These are phyloP conservation scores for Dicrostonyx torquatus DNA, from an alignment of 2,797 vertebrate species.

Conservation along the genomic window DNA sequence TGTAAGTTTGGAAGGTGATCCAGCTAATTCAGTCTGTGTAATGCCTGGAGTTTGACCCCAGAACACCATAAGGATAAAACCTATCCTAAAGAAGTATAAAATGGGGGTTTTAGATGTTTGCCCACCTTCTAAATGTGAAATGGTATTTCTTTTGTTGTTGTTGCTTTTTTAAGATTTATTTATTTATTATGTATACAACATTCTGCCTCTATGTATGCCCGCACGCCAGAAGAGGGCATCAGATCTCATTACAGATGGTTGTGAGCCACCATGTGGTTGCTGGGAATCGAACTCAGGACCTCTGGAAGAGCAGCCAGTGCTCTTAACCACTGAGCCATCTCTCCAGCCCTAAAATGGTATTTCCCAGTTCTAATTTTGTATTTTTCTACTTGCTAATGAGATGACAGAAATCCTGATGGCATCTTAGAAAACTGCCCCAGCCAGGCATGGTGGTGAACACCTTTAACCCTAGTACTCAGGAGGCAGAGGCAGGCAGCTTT, in stretches of 20 bases:
- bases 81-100: not conserved
- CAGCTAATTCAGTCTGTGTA: not conserved
- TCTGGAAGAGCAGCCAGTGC: too few relatives aligned
- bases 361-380: not conserved
- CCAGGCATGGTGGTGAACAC: not conserved
- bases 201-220: too few relatives aligned
- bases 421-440: not conserved
- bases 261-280: too few relatives aligned
- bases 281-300: too few relatives aligned
- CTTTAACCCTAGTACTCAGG: not conserved
- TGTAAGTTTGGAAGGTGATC: not conserved
- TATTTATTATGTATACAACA: too few relatives aligned
- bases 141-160: too few relatives aligned
- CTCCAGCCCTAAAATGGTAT: too few relatives aligned
- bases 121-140: constrained; percentile 3
- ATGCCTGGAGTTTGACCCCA: not conserved
- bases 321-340: too few relatives aligned
- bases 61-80: not conserved
- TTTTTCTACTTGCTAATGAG: not conserved
- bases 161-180: too few relatives aligned
- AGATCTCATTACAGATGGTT: too few relatives aligned
- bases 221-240: too few relatives aligned
- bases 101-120: constrained; percentile 7
- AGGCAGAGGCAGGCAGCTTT: not conserved
- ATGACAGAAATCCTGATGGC: not conserved